phyloP scores from a whole-genome alignment of 2,113 vertebrate species.

The Merops nubicus region DNA sequence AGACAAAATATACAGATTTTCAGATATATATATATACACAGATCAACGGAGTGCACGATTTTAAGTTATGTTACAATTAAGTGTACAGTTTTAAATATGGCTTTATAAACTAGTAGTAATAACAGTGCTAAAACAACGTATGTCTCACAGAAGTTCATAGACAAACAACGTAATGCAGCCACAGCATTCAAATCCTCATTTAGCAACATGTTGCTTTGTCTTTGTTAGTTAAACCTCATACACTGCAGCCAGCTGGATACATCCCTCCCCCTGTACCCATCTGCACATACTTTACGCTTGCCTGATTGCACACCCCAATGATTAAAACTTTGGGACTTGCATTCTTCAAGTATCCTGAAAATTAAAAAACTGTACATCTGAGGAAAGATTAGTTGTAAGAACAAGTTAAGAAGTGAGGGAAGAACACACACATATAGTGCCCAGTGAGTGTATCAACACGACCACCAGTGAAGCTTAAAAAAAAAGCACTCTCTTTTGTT shows the following conservation, averaged over 20 bases:
- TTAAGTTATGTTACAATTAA: conserved; percentile 78
- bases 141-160: conserved; percentile 41
- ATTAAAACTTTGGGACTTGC: background rate
- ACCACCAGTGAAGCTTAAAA: background rate
- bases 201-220: background rate
- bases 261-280: background rate
- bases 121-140: conserved; percentile 73
- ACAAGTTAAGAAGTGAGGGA: background rate
- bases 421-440: background rate
- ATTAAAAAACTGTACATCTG: background rate
- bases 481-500: background rate
- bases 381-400: background rate
- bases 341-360: conserved; percentile 23
- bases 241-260: background rate
- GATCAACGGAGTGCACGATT: conserved; percentile 74
- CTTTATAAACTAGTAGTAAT: conserved; percentile 80
- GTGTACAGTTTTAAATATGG: conserved; percentile 80
- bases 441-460: background rate
- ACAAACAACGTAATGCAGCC: conserved; percentile 55
- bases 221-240: background rate
- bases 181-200: conserved; percentile 14
- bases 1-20: conserved; percentile 79
- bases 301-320: background rate
- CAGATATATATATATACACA: conserved; percentile 73
- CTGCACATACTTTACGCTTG: background rate